Conservation (phyloP, 2,113 vertebrate genomes). For the Pygathrix nemaeus region DNA sequence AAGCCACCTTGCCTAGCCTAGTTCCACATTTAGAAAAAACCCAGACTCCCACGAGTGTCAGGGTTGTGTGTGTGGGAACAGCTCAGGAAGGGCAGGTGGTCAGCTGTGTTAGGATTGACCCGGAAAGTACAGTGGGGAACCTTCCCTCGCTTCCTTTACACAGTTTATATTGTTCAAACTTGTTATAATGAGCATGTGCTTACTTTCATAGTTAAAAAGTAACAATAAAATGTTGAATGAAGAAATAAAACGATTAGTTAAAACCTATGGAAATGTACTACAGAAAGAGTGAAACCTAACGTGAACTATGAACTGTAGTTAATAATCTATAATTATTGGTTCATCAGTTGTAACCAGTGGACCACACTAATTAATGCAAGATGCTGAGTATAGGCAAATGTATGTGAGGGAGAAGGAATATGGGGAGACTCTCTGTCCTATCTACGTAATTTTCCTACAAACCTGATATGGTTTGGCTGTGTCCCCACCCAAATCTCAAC, state of each 20-base stretch:
- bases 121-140: neutral
- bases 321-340: neutral
- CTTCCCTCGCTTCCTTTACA: neutral
- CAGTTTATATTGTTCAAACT: too few species aligned
- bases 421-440: neutral
- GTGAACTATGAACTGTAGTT: neutral
- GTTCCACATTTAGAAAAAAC: neutral
- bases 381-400: too few species aligned
- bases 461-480: neutral
- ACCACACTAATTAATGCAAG: too few species aligned
- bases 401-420: too few species aligned
- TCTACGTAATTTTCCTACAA: neutral
- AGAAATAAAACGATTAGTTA: neutral
- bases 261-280: neutral
- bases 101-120: neutral
- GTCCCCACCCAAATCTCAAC: too few species aligned
- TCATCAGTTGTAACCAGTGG: rapidly evolving
- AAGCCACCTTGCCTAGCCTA: rapidly evolving
- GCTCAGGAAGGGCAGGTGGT: rapidly evolving
- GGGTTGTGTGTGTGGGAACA: neutral
- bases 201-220: neutral
- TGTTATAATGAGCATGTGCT: neutral
- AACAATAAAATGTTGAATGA: neutral
- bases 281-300: neutral
- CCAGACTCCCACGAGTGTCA: neutral